A percentile compares a stretch with the other conserved stretches of the same genome.
Conservation (phyloP, 2,797 vertebrate species). For the Tamandua tetradactyla region DNA sequence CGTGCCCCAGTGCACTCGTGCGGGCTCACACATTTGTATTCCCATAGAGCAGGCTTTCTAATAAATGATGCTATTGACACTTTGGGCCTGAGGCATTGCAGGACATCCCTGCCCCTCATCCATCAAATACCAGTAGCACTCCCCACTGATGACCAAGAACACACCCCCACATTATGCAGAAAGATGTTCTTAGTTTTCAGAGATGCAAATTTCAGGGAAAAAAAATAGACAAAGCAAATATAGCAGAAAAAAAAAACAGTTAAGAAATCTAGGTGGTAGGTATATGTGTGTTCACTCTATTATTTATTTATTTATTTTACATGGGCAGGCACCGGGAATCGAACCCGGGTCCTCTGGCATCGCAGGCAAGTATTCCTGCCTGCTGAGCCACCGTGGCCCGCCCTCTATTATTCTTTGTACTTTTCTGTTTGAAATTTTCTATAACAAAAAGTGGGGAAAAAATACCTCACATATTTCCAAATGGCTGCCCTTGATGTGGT, state of each 20-base stretch:
- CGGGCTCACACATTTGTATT: neutral
- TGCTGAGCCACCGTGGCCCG: too few relatives aligned
- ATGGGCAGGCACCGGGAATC: too few relatives aligned
- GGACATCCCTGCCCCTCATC: neutral
- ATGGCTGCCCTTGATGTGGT: neutral
- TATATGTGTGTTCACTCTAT: neutral
- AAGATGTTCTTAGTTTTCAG: conserved; percentile 26
- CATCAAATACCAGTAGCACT: neutral
- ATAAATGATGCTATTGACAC: neutral
- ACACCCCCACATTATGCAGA: neutral
- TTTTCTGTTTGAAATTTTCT: conserved; percentile 22
- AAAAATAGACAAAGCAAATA: conserved; percentile 22
- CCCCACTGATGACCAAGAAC: neutral
- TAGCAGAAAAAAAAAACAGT: neutral
- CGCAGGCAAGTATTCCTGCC: too few relatives aligned
- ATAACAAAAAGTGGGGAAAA: neutral
- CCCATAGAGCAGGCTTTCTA: neutral
- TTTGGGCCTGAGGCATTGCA: neutral
- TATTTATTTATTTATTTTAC: too few relatives aligned
- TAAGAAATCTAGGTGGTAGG: neutral
- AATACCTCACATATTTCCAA: neutral
- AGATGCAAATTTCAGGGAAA: conserved; percentile 32
- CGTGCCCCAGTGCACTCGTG: neutral
- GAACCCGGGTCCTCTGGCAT: too few relatives aligned
- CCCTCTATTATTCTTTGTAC: conserved; percentile 9